A percentile compares a stretch with the other conserved stretches of the same genome.
phyloP scores from a whole-genome alignment of 1,140 invertebrate genomes.

The Sitodiplosis mosellana region DNA sequence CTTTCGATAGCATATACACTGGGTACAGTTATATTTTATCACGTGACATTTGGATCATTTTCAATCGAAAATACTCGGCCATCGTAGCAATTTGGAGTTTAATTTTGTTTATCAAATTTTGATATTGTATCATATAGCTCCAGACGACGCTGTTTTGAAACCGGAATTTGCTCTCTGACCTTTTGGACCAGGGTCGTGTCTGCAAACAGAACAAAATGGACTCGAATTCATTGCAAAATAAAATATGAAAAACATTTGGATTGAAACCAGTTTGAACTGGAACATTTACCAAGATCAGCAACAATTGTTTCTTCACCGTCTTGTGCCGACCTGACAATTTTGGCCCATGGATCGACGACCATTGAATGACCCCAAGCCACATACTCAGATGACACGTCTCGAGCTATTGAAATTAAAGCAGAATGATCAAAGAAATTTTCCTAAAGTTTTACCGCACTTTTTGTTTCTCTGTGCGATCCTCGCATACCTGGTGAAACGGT shows the following conservation, averaged over 20 bases:
- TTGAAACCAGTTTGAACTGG: neutral
- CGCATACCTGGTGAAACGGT: constrained; percentile 43
- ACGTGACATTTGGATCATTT: too few relatives aligned
- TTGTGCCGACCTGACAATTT: constrained; percentile 50
- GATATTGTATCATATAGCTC: constrained; percentile 56
- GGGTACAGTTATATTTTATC: too few relatives aligned
- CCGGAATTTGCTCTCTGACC: constrained; percentile 64
- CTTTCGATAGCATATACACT: too few relatives aligned
- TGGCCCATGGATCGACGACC: constrained; percentile 75
- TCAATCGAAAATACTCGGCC: too few relatives aligned
- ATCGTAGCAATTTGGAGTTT: too few relatives aligned
- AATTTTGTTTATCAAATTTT: constrained; percentile 1
- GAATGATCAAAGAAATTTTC: too few relatives aligned
- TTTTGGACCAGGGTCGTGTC: constrained; percentile 55
- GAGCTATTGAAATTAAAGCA: constrained; percentile 26
- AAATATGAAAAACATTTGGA: neutral
- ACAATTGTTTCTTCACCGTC: constrained; percentile 52
- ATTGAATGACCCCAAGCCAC: constrained; percentile 78
- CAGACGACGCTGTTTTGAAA: constrained; percentile 49
- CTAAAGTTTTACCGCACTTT: too few relatives aligned
- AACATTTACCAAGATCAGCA: constrained; percentile 40
- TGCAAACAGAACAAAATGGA: constrained; percentile 24
- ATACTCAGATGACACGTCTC: constrained; percentile 51
- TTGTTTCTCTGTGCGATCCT: too few relatives aligned
- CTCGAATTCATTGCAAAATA: neutral